Percentiles rank a stretch among this genome's conserved stretches.
phyloP scores from a whole-genome alignment of 2,113 vertebrate genomes.

The Odobenus rosmarus region DNA sequence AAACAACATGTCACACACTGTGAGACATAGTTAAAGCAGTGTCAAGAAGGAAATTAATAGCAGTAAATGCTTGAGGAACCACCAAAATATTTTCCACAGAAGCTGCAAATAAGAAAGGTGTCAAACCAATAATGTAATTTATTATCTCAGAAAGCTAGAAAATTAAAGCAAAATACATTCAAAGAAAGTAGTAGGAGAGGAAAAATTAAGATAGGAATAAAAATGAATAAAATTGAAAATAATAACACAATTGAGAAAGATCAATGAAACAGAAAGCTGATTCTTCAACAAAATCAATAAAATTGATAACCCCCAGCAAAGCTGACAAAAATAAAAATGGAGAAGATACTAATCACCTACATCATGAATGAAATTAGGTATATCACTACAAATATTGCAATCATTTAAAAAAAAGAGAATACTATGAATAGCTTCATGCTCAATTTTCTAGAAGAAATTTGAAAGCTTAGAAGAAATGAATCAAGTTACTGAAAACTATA shows the following conservation, averaged over 20 bases:
- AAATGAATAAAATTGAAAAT: background rate
- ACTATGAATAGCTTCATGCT: background rate
- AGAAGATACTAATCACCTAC: background rate
- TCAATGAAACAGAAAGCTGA: background rate
- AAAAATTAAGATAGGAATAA: background rate
- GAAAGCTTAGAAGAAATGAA: conserved; percentile 8
- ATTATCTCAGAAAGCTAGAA: background rate
- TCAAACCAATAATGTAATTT: background rate
- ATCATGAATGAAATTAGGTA: background rate
- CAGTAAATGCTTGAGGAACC: background rate
- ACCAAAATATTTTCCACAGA: too few species aligned
- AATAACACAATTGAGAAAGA: background rate
- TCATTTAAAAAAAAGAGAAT: background rate
- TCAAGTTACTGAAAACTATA: background rate
- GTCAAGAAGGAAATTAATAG: background rate
- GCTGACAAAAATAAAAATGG: background rate
- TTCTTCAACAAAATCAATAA: conserved; percentile 14
- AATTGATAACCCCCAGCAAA: background rate
- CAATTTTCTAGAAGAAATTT: background rate
- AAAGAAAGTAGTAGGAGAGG: background rate
- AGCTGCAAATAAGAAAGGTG: background rate
- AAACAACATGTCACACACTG: background rate
- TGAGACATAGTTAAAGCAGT: background rate
- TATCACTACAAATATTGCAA: background rate
- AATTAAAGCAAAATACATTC: background rate